Base-by-base conservation (phyloP, 2,888 invertebrate species). In the Eupithecia centaureata region DNA sequence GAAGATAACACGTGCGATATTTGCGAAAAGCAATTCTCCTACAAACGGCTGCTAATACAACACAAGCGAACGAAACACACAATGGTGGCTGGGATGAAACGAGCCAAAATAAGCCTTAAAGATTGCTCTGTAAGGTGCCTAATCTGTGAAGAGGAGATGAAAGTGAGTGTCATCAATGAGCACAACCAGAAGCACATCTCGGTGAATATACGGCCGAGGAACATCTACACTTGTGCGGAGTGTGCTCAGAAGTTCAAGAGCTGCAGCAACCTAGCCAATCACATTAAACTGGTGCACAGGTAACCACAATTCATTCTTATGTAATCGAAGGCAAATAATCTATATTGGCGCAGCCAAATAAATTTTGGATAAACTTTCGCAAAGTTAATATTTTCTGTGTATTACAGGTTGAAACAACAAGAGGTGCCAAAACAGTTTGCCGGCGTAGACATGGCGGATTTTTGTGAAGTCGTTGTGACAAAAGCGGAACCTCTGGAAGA, bases 381-480 rank as follows among this genome's bases (percentile, higher is more conserved):
- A 28, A 30, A 57, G 25, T 57, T 0, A 60, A 51, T 12, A 62
- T 65, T 83, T 10, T 82, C 80, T 52, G 57, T 68, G 51, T 30
- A 7, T 62, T 60, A 5, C 59, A 77, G 83, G 68, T 81, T 88
- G 70, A 82, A 82, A 25, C 86, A 85, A 72, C 73, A 77, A 47
- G 74, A 76, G 30, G 76, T 81, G 63, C 77, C 83, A 42, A 81
- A 70, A 61, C 73, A 71, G 65, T 71, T 73, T 63, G 65, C 68
- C 0, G 75, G 75, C 52, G 72, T 71, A 42, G 72, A 93, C 71
- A 78, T 89, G 85, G 88, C 93, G 90, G 93, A 93, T 91, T 94
- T 93, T 92, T 94, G 94, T 89, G 94, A 94, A 76, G 93, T 93
- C 90, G 93, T 93, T 90, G 93, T 93, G 91, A 90, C 93, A 35